A percentile compares a stretch with the other conserved stretches of the same genome.
Conservation (phyloP, 2,888 invertebrate genomes). For the Agrochola litura region DNA sequence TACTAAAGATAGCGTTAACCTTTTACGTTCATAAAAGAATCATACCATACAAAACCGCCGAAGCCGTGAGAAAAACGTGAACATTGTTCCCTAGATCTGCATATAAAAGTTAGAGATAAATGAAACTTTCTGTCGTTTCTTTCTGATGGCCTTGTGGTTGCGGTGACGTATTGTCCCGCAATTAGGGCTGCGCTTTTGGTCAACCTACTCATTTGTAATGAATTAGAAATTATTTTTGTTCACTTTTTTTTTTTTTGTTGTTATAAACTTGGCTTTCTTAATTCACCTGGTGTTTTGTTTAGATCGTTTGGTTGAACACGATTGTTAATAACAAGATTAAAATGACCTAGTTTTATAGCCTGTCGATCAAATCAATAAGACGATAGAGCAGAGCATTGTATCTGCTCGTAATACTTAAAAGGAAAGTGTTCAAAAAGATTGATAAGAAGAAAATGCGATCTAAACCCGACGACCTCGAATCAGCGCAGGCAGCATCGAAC, state of each 20-base stretch:
- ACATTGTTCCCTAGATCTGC: conserved; percentile 72
- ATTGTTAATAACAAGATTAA: conserved; percentile 5
- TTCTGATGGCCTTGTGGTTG: conserved; percentile 66
- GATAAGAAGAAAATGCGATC: conserved; percentile 56
- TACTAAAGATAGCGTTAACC: conserved; percentile 62
- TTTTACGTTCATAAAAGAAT: conserved; percentile 64
- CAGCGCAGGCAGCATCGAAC: conserved; percentile 72
- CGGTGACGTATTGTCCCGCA: conserved; percentile 56
- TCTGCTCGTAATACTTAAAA: conserved; percentile 32
- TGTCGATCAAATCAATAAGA: conserved; percentile 24
- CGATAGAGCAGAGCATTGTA: conserved; percentile 14
- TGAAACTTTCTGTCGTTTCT: conserved; percentile 76
- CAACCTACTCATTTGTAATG: conserved; percentile 38
- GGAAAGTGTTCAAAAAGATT: conserved; percentile 60
- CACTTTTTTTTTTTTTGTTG: neutral
- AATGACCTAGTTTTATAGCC: neutral
- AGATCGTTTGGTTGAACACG: conserved; percentile 1
- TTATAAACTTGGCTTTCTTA: conserved; percentile 9
- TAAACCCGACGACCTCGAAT: conserved; percentile 55
- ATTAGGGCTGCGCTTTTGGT: conserved; percentile 57
- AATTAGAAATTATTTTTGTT: conserved; percentile 17
- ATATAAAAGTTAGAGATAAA: conserved; percentile 71
- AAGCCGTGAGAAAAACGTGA: conserved; percentile 78
- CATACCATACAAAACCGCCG: conserved; percentile 58
- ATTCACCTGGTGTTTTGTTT: conserved; percentile 23